A percentile compares a stretch with the other conserved stretches of the same genome.
Evolutionary conservation across 2,797 vertebrate genomes (phyloP).

Genomic region (Mustela erminea): DNA sequence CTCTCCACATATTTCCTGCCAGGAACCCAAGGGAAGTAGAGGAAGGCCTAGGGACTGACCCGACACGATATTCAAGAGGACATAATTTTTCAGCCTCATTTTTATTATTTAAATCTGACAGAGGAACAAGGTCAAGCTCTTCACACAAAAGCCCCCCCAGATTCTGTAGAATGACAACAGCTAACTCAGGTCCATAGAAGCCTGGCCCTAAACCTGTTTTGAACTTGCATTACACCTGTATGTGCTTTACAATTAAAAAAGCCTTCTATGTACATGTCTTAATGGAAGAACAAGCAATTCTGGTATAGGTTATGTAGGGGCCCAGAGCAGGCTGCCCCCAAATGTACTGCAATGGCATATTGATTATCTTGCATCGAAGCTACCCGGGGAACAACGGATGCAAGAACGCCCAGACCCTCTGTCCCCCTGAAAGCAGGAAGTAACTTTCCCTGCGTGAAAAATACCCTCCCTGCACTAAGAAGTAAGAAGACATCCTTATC

Average conservation of each 20-base stretch:
- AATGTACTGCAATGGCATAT: background rate
- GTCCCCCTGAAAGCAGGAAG: background rate
- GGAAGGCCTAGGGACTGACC: background rate
- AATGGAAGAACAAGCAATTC: constrained; percentile 50
- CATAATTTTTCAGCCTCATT: constrained; percentile 34
- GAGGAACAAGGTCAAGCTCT: background rate
- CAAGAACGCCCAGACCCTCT: background rate
- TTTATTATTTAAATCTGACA: constrained; percentile 61
- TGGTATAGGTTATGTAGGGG: background rate
- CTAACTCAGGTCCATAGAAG: constrained; percentile 40
- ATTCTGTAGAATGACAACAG: constrained; percentile 52
- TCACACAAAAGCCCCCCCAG: background rate
- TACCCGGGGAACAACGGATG: background rate
- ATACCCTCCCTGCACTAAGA: background rate
- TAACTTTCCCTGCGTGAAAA: background rate
- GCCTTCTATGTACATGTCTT: background rate
- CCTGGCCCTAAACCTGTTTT: constrained; percentile 39
- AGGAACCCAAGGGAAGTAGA: background rate
- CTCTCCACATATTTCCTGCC: background rate
- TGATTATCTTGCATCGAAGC: background rate
- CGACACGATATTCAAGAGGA: constrained; percentile 21
- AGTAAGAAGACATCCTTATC: background rate
- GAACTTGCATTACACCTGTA: constrained; percentile 33
- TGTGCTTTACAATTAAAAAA: constrained; percentile 41
- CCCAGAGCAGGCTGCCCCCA: background rate